Evolutionary conservation across 2,113 vertebrate species (phyloP).

Genomic region (Vicugna pacos): DNA sequence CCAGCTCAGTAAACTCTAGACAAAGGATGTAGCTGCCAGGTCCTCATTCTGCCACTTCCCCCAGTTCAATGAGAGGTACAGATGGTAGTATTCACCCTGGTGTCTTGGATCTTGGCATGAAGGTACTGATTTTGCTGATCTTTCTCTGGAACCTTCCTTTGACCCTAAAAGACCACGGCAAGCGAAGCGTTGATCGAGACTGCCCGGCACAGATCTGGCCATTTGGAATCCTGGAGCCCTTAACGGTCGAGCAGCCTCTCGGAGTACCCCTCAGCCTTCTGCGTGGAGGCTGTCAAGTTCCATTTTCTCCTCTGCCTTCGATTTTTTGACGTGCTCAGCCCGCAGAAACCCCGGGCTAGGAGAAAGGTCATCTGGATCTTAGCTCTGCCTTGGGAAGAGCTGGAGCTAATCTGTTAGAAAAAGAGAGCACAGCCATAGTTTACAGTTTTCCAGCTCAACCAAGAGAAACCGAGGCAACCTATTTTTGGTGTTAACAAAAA

Average conservation of each 20-base stretch:
- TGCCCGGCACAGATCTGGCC: neutral
- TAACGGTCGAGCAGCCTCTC: neutral
- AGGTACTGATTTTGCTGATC: constrained; percentile 66
- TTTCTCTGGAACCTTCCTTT: neutral
- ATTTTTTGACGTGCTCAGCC: neutral
- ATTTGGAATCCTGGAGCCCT: neutral
- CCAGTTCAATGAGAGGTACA: constrained; percentile 45
- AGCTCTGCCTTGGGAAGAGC: neutral
- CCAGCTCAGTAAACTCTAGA: neutral
- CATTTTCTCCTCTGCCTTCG: constrained; percentile 22
- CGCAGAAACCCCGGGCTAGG: neutral
- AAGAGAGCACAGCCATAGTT: too few relatives aligned
- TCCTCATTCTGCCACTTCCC: constrained; percentile 34
- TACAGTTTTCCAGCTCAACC: neutral
- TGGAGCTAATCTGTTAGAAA: neutral
- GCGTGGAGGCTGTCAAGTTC: neutral
- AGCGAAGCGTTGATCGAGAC: neutral
- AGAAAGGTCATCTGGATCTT: neutral
- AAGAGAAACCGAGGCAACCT: neutral
- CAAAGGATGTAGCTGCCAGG: constrained; percentile 51
- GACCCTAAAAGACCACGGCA: constrained; percentile 26
- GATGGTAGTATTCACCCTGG: constrained; percentile 66
- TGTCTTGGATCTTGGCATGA: constrained; percentile 62
- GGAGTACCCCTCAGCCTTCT: neutral
- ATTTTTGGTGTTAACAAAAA: neutral